Conservation (phyloP, 2,797 vertebrate species). For the Leptodactylus fallax region DNA sequence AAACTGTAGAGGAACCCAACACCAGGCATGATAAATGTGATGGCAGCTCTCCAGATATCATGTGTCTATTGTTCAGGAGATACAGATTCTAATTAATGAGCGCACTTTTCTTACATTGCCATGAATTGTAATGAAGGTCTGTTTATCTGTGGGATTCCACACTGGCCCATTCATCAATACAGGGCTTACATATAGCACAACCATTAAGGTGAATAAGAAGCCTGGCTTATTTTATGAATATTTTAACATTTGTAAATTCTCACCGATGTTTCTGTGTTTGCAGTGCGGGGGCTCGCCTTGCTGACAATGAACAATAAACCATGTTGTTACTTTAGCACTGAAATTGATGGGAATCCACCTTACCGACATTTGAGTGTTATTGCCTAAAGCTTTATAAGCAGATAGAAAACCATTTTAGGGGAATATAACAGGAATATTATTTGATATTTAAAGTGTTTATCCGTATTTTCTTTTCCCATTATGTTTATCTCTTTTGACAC, state of each 20-base stretch:
- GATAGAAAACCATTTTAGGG: neutral
- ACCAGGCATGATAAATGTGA: slow-evolving; percentile 45
- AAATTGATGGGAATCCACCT: slow-evolving; percentile 31
- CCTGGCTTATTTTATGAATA: slow-evolving; percentile 55
- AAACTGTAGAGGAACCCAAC: slow-evolving; percentile 52
- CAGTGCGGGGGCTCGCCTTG: neutral
- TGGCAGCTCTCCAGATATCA: slow-evolving; percentile 60
- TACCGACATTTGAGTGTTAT: neutral
- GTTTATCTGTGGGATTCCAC: slow-evolving; percentile 61
- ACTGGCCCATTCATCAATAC: slow-evolving; percentile 55
- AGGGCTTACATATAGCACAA: slow-evolving; percentile 27
- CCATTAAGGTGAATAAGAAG: slow-evolving; percentile 34
- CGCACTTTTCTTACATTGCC: slow-evolving; percentile 32
- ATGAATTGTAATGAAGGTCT: slow-evolving; percentile 9
- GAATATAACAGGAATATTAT: no score
- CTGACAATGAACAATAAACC: slow-evolving; percentile 16
- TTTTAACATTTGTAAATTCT: slow-evolving; percentile 35
- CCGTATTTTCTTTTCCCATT: neutral
- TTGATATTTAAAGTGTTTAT: neutral
- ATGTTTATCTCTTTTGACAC: neutral
- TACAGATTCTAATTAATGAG: neutral
- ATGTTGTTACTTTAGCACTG: neutral
- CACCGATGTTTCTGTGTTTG: neutral
- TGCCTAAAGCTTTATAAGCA: neutral
- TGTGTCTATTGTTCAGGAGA: slow-evolving; percentile 59